phyloP scores from a whole-genome alignment of 1,140 invertebrate species.

The Apis laboriosa region DNA sequence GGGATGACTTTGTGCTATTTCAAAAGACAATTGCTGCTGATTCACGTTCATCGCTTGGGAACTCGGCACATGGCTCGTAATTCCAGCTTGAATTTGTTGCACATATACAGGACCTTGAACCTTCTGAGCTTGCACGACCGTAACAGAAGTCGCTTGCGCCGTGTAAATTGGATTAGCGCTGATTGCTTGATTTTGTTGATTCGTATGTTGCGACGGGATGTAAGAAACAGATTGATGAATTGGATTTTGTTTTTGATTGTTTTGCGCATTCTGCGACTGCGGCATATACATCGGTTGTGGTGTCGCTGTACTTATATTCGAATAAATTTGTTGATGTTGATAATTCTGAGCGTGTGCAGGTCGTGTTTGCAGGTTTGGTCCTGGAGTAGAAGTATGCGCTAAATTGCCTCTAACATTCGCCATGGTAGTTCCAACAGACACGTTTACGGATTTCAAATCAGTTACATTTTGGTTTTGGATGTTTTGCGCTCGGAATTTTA shows the following conservation, averaged over 20 bases:
- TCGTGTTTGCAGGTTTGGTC: conserved; percentile 64
- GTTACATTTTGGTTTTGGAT: conserved; percentile 51
- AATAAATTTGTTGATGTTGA: conserved; percentile 74
- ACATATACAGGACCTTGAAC: conserved; percentile 57
- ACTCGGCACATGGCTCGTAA: conserved; percentile 18
- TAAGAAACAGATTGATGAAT: conserved; percentile 53
- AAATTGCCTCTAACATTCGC: conserved; percentile 63
- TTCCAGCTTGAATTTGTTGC: conserved; percentile 59
- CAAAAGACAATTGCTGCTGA: conserved; percentile 46
- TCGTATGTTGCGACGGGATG: conserved; percentile 49
- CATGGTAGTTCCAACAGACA: conserved; percentile 50
- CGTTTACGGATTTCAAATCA: conserved; percentile 57
- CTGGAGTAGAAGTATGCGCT: conserved; percentile 60
- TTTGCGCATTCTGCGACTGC: conserved; percentile 61
- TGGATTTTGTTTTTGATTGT: conserved; percentile 59
- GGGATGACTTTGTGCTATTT: conserved; percentile 48
- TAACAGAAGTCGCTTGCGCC: conserved; percentile 69
- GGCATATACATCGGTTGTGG: conserved; percentile 62
- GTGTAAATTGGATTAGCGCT: conserved; percentile 71
- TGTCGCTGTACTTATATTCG: conserved; percentile 64
- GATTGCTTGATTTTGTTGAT: conserved; percentile 52
- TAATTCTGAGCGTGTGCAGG: conserved; percentile 69
- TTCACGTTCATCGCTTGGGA: conserved; percentile 32
- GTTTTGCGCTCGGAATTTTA: conserved; percentile 76
- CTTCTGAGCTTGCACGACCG: conserved; percentile 72